Percentiles rank a stretch among this genome's conserved stretches.
phyloP scores from a whole-genome alignment of 2,113 vertebrate species.

The Passer domesticus region DNA sequence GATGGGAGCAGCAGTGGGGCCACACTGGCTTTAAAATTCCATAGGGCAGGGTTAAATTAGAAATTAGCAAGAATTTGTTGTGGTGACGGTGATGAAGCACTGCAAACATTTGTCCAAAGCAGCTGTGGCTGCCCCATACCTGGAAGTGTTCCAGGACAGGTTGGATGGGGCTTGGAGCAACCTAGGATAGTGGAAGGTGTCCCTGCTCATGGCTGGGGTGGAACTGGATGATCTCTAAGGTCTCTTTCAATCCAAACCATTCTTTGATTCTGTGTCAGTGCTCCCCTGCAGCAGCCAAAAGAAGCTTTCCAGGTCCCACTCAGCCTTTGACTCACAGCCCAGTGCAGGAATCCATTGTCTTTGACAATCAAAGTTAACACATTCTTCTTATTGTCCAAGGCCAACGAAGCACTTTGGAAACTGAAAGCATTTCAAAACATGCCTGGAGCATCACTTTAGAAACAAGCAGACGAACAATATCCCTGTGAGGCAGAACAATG shows the following conservation, averaged over 20 bases:
- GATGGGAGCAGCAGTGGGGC: neutral
- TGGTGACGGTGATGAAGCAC: neutral
- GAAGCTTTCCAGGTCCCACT: neutral
- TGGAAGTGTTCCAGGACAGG: neutral
- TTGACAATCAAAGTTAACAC: neutral
- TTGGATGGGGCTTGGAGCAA: neutral
- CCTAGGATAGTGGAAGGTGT: neutral
- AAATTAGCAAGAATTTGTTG: neutral
- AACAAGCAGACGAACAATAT: constrained; percentile 8
- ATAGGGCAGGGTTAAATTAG: neutral
- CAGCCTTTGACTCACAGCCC: neutral
- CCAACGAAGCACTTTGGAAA: neutral
- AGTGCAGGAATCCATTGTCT: neutral
- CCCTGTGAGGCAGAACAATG: constrained; percentile 58
- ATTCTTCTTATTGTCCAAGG: neutral
- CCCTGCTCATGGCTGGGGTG: no score
- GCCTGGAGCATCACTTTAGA: constrained; percentile 55
- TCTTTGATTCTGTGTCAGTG: neutral
- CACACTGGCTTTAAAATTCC: neutral
- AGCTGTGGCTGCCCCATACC: neutral
- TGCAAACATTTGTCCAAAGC: neutral
- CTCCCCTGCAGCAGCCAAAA: neutral
- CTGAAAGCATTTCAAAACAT: constrained; percentile 42
- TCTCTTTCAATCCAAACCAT: neutral
- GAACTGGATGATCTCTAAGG: neutral